These are phyloP conservation scores for Rhimphoctona megacephalus DNA, from an alignment of 2,888 invertebrate species.

Conservation along the genomic window DNA sequence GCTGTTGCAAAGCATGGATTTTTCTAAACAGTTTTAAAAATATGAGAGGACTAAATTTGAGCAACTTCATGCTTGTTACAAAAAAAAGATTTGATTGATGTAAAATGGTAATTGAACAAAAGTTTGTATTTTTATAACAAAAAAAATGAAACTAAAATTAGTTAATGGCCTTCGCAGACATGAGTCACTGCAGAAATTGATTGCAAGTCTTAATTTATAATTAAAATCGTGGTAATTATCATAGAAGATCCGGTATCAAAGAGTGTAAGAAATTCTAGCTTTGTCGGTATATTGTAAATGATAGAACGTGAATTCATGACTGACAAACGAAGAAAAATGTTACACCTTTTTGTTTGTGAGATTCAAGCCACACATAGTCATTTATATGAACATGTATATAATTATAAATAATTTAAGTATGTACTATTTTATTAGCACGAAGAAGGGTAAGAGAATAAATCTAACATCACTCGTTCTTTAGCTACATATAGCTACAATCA, in stretches of 20 bases:
- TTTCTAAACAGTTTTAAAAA: no score
- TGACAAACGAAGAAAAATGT: neutral
- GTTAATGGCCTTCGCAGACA: neutral
- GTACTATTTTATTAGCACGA: constrained; percentile 28
- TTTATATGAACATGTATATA: neutral
- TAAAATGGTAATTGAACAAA: neutral
- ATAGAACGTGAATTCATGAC: neutral
- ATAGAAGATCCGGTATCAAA: constrained; percentile 13
- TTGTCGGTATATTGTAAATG: constrained; percentile 32
- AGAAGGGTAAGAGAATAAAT: constrained; percentile 41
- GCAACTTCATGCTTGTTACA: no score
- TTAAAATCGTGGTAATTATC: constrained; percentile 34
- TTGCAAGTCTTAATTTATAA: constrained; percentile 40
- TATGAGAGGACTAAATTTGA: no score
- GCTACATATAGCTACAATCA: constrained; percentile 73
- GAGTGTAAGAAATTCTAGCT: constrained; percentile 34
- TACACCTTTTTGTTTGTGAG: neutral
- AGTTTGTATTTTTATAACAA: neutral
- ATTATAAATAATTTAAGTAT: constrained; percentile 9
- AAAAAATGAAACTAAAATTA: neutral
- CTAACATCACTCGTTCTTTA: constrained; percentile 28
- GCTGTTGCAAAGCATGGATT: neutral
- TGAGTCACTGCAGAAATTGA: neutral
- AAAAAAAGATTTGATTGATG: neutral
- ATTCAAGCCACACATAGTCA: neutral